These are phyloP conservation scores for Eupithecia tripunctaria DNA, from an alignment of 2,888 invertebrate species.

Conservation along the genomic window DNA sequence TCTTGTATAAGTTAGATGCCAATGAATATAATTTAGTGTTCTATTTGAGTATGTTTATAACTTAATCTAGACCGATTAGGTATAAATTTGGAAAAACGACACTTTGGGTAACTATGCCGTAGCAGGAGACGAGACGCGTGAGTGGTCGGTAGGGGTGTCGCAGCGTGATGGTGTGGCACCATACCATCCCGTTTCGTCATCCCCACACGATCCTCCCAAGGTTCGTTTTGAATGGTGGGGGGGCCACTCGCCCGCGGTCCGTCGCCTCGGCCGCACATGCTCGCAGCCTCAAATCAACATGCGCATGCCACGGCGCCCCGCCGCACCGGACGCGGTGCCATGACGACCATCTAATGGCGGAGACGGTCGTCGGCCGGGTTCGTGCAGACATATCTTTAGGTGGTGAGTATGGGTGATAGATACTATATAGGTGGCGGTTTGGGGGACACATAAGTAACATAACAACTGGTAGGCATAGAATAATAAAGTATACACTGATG, in stretches of 20 bases:
- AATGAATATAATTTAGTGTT: conserved; percentile 28
- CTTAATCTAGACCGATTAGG: conserved; percentile 31
- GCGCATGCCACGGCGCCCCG: conserved; percentile 56
- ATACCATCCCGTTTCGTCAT: no score
- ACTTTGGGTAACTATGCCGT: conserved; percentile 41
- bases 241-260: conserved; percentile 51
- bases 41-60: not conserved
- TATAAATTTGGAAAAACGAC: conserved; percentile 29
- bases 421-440: no score
- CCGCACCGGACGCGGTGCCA: conserved; percentile 51
- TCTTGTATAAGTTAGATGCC: conserved; percentile 36
- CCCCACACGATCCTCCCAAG: no score
- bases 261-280: conserved; percentile 29
- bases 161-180: not conserved
- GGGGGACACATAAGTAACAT: conserved; percentile 73
- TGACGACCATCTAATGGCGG: conserved; percentile 61
- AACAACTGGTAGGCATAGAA: conserved; percentile 70
- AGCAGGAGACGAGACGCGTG: conserved; percentile 34
- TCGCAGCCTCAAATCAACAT: conserved; percentile 59
- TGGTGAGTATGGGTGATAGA: conserved; percentile 67
- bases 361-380: conserved; percentile 64
- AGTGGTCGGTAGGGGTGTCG: conserved; percentile 3
- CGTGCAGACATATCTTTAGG: conserved; percentile 72
- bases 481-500: conserved; percentile 67
- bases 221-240: not conserved